These are phyloP conservation scores for Homalodisca vitripennis DNA, from an alignment of 1,140 invertebrate genomes.

Conservation along the genomic window DNA sequence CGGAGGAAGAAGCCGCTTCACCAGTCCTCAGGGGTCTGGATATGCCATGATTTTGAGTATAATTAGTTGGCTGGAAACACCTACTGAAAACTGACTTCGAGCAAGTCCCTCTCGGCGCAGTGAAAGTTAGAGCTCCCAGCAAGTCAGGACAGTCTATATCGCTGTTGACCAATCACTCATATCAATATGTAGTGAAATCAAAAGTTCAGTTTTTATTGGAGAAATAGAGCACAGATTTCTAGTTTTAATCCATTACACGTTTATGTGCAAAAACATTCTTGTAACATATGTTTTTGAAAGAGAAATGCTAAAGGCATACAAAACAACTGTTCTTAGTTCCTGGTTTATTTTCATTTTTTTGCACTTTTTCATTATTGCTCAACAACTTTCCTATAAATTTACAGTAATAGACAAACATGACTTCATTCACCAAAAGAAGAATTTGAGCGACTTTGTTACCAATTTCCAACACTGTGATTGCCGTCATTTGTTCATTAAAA, in stretches of 20 bases:
- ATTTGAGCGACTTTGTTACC: constrained; percentile 12
- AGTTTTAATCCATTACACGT: constrained; percentile 22
- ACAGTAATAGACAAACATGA: background rate
- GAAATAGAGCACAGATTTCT: constrained; percentile 14
- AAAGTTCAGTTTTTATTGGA: constrained; percentile 21
- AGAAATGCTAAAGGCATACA: constrained; percentile 25
- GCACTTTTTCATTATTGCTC: background rate
- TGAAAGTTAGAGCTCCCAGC: too few species aligned
- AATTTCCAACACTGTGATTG: constrained; percentile 14
- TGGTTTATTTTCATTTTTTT: background rate
- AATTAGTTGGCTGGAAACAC: too few species aligned
- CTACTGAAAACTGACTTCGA: too few species aligned
- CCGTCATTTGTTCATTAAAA: constrained; percentile 19
- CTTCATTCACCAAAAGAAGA: background rate
- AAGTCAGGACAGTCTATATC: too few species aligned
- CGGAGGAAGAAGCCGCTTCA: too few species aligned
- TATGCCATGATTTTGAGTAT: too few species aligned
- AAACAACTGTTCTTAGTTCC: background rate
- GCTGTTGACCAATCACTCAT: too few species aligned
- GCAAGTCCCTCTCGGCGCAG: too few species aligned
- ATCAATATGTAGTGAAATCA: constrained; percentile 18
- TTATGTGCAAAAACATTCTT: constrained; percentile 16
- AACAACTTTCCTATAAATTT: constrained; percentile 4
- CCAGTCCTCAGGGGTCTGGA: too few species aligned
- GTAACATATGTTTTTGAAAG: constrained; percentile 4